Conservation (phyloP, 2,888 invertebrate species). For the Latheticus oryzae region DNA sequence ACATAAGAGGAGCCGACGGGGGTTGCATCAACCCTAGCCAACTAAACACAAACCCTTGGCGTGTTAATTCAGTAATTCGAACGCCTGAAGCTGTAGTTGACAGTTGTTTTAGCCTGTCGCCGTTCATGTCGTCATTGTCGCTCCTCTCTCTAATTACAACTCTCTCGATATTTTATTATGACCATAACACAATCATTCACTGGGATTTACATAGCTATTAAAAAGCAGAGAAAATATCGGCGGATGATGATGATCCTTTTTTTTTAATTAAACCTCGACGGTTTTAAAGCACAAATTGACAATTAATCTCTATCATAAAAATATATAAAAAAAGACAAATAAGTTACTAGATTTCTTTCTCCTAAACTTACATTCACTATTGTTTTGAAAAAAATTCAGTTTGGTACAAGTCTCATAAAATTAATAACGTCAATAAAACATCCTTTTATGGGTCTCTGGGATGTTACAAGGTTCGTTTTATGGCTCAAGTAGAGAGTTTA, state of each 20-base stretch:
- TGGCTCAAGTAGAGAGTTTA: constrained; percentile 2
- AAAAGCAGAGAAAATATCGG: constrained; percentile 20
- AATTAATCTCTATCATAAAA: too few species aligned
- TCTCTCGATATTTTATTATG: constrained; percentile 35
- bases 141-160: constrained; percentile 31
- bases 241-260: constrained; percentile 7
- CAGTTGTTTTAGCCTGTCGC: constrained; percentile 44
- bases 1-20: constrained; percentile 32
- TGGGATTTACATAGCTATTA: constrained; percentile 19
- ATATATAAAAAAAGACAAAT: too few species aligned
- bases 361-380: neutral
- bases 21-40: constrained; percentile 35
- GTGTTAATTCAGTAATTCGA: constrained; percentile 43
- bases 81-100: constrained; percentile 43
- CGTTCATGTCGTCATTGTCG: constrained; percentile 39
- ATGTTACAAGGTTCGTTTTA: constrained; percentile 9
- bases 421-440: constrained; percentile 11
- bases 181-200: constrained; percentile 24
- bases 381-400: neutral
- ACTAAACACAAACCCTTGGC: constrained; percentile 34
- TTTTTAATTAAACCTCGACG: constrained; percentile 15
- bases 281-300: too few species aligned
- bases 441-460: constrained; percentile 2
- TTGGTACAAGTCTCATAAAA: constrained; percentile 1
- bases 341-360: too few species aligned